Evolutionary conservation across 2,113 vertebrate genomes (phyloP).

Genomic region (Eulacestoma nigropectus): DNA sequence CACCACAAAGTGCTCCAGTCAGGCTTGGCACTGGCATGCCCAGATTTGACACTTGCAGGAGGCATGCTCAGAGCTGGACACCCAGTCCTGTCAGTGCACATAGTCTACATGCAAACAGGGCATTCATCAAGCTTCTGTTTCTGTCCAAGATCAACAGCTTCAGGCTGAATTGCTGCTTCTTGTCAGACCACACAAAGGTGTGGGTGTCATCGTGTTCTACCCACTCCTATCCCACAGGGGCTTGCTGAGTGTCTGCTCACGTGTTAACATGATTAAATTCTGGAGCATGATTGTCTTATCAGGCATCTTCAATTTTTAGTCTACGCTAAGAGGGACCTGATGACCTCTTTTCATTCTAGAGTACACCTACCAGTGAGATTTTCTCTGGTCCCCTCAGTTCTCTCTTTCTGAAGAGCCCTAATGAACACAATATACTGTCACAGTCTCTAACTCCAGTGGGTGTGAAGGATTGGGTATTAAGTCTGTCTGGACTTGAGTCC

Average conservation of each 20-base stretch:
- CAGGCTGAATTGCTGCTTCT: background rate
- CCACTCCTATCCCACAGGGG: slow-evolving; percentile 8
- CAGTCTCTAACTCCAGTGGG: background rate
- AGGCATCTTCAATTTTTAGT: background rate
- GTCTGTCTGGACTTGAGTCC: background rate
- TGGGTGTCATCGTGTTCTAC: background rate
- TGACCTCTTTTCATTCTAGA: background rate
- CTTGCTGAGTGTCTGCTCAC: background rate
- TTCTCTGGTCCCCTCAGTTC: background rate
- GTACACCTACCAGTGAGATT: background rate
- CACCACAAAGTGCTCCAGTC: background rate
- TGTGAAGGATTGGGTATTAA: background rate
- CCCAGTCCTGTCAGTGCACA: background rate
- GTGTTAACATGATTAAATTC: background rate
- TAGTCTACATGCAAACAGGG: background rate
- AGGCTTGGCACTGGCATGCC: background rate
- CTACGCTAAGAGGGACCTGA: background rate
- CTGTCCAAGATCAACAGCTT: slow-evolving; percentile 6
- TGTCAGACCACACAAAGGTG: slow-evolving; percentile 8
- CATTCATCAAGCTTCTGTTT: background rate
- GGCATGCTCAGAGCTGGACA: background rate
- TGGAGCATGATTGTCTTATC: background rate
- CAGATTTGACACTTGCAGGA: background rate
- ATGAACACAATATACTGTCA: background rate
- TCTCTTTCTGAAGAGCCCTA: background rate